A percentile compares a stretch with the other conserved stretches of the same genome.
Evolutionary conservation across 2,113 vertebrate species (phyloP).

Genomic region (Gulo gulo): DNA sequence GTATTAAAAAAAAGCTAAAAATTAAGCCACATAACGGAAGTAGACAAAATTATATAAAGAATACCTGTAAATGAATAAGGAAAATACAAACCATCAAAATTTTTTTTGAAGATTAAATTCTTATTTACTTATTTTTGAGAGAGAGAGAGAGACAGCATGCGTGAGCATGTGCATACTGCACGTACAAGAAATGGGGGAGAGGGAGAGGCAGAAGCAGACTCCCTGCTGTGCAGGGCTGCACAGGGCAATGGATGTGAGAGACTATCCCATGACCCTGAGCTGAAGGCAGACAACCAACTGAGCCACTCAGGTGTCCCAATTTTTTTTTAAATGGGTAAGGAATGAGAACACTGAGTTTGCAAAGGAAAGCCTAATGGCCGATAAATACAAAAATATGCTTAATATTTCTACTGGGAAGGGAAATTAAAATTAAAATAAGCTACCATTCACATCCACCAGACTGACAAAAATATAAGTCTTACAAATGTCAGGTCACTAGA

Average conservation of each 20-base stretch:
- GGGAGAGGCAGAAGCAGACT: too few species aligned
- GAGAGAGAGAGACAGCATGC: too few species aligned
- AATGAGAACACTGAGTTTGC: not conserved
- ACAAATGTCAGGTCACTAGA: not conserved
- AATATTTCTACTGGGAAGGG: not conserved
- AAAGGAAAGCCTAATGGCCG: not conserved
- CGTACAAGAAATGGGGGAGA: too few species aligned
- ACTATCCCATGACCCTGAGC: too few species aligned
- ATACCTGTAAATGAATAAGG: not conserved
- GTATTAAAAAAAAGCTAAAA: not conserved
- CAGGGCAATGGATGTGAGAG: too few species aligned
- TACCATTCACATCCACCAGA: not conserved
- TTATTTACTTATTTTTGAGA: too few species aligned
- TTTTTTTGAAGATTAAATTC: not conserved
- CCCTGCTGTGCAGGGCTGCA: too few species aligned
- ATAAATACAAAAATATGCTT: not conserved
- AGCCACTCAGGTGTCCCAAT: not conserved
- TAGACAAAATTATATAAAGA: not conserved
- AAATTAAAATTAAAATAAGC: slow-evolving; percentile 23
- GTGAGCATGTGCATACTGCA: too few species aligned
- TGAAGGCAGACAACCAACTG: too few species aligned
- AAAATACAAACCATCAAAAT: not conserved
- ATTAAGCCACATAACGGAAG: not conserved
- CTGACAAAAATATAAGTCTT: not conserved
- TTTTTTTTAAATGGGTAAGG: not conserved